phyloP scores from a whole-genome alignment of 2,113 vertebrate species.

The Bufo gargarizans region DNA sequence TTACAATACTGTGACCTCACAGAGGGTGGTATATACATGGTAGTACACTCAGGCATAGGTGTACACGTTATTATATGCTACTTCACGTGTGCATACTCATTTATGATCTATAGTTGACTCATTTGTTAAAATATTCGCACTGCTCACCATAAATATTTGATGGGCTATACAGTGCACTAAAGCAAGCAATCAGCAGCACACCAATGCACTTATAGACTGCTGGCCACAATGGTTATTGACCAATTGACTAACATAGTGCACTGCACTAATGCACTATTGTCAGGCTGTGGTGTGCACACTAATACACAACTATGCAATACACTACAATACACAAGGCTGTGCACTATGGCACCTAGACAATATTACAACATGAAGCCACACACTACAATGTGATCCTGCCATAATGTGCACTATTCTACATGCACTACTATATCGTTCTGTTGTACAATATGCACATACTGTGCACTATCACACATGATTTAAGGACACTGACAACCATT shows the following conservation, averaged over 20 bases:
- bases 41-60: too few relatives aligned
- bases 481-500: not conserved
- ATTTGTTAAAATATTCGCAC: too few relatives aligned
- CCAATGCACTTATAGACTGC: not conserved
- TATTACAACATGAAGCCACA: too few relatives aligned
- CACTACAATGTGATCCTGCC: not conserved
- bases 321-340: not conserved
- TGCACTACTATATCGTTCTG: not conserved
- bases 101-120: too few relatives aligned
- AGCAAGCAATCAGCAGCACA: not conserved
- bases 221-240: too few relatives aligned
- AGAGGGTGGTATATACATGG: not conserved
- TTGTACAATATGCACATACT: not conserved
- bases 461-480: not conserved
- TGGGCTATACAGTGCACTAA: not conserved
- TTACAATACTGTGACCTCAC: not conserved
- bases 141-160: too few relatives aligned
- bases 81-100: not conserved
- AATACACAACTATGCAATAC: not conserved
- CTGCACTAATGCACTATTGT: too few relatives aligned
- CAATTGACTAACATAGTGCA: not conserved
- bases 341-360: too few relatives aligned
- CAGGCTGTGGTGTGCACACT: not conserved
- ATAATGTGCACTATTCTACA: not conserved
- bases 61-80: not conserved